Evolutionary conservation across 2,888 invertebrate genomes (phyloP).

Genomic region (Apodemia zela): DNA sequence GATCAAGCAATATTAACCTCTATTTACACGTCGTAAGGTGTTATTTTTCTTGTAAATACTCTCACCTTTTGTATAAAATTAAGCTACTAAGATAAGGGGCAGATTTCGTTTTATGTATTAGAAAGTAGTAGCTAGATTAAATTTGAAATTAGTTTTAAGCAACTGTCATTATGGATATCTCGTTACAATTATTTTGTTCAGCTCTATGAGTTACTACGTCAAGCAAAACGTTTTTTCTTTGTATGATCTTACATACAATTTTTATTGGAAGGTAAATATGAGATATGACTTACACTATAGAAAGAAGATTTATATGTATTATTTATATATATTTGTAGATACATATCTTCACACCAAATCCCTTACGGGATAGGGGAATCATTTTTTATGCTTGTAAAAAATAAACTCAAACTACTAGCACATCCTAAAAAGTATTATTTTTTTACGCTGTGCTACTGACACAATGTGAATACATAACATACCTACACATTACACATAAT

Average conservation of each 20-base stretch:
- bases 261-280: neutral
- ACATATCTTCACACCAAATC: no score
- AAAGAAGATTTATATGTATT: no score
- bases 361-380: no score
- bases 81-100: constrained; percentile 10
- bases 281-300: neutral
- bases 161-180: constrained; percentile 6
- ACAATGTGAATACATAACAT: no score
- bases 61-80: constrained; percentile 22
- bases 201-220: constrained; percentile 10
- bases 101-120: constrained; percentile 11
- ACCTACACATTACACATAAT: no score
- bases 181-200: constrained; percentile 14
- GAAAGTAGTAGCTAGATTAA: constrained; percentile 9
- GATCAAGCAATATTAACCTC: neutral
- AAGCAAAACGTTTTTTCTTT: neutral
- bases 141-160: constrained; percentile 6
- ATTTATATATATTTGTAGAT: no score
- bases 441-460: no score
- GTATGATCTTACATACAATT: neutral
- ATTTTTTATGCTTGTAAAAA: no score
- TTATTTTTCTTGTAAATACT: constrained; percentile 14
- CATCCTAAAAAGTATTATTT: no score
- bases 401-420: no score
- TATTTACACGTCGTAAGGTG: neutral